These are phyloP conservation scores for Parochlus steinenii DNA, from an alignment of 2,888 invertebrate species.

Conservation along the genomic window DNA sequence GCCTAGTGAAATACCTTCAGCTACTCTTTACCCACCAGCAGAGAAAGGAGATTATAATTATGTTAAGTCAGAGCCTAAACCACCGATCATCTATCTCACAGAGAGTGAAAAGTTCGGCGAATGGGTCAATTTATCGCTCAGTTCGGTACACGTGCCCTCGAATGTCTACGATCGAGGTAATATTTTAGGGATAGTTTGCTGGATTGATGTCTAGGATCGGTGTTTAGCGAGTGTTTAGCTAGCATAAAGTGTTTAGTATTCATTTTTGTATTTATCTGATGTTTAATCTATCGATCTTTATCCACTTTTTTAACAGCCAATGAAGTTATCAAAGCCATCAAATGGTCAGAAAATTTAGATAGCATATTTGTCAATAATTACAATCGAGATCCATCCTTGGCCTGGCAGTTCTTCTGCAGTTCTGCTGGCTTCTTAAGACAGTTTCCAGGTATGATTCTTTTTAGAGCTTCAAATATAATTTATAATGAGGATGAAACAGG, in stretches of 20 bases:
- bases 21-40: constrained; percentile 29
- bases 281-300: background rate
- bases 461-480: constrained; percentile 8
- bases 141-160: constrained; percentile 88
- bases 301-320: constrained; percentile 38
- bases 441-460: constrained; percentile 86
- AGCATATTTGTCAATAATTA: constrained; percentile 76
- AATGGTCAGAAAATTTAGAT: constrained; percentile 91
- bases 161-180: constrained; percentile 84
- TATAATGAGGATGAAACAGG: constrained; percentile 10
- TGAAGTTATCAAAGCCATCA: constrained; percentile 78
- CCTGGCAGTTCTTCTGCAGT: constrained; percentile 98
- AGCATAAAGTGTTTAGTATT: constrained; percentile 4
- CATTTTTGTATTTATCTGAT: constrained; percentile 1
- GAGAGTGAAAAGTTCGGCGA: constrained; percentile 63
- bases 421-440: constrained; percentile 93
- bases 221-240: background rate
- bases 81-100: constrained; percentile 45
- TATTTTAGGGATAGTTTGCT: constrained; percentile 18
- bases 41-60: constrained; percentile 39
- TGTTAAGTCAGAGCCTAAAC: constrained; percentile 36
- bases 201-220: no score
- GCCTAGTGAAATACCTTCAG: constrained; percentile 35
- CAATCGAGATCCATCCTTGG: constrained; percentile 68
- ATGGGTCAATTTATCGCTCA: constrained; percentile 59